These are phyloP conservation scores for Diarsia dahlii DNA, from an alignment of 2,888 invertebrate genomes.

Conservation along the genomic window DNA sequence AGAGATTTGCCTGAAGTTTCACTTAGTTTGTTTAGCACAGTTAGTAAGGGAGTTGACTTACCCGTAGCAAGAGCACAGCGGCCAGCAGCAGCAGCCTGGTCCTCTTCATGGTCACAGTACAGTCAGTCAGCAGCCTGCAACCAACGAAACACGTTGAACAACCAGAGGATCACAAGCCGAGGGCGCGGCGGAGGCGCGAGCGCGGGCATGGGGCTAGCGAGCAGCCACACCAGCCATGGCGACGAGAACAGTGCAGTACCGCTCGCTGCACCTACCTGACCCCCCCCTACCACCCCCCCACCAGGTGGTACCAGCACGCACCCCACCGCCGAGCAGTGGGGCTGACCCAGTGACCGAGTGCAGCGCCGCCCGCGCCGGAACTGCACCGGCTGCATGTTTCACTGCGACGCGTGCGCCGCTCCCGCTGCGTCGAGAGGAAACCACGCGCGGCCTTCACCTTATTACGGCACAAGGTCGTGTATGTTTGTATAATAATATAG, in stretches of 20 bases:
- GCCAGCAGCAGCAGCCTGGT: slow-evolving; percentile 87
- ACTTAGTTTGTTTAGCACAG: slow-evolving; percentile 5
- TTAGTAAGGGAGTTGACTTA: slow-evolving; percentile 70
- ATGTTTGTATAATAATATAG: slow-evolving; percentile 68
- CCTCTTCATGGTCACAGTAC: slow-evolving; percentile 89
- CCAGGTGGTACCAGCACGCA: slow-evolving; percentile 31
- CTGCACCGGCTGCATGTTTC: slow-evolving; percentile 86
- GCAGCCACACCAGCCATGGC: slow-evolving; percentile 76
- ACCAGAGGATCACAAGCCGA: slow-evolving; percentile 77
- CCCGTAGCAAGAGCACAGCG: slow-evolving; percentile 88
- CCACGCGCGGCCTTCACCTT: slow-evolving; percentile 87
- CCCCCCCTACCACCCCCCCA: slow-evolving; percentile 12
- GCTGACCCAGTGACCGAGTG: slow-evolving; percentile 90
- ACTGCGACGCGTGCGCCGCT: slow-evolving; percentile 77
- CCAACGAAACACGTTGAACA: slow-evolving; percentile 84
- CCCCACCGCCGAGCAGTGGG: slow-evolving; percentile 71
- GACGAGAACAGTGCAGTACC: slow-evolving; percentile 66
- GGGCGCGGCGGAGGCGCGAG: slow-evolving; percentile 75
- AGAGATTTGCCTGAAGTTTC: slow-evolving; percentile 39
- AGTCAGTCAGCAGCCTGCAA: slow-evolving; percentile 86
- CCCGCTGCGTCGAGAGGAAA: slow-evolving; percentile 86
- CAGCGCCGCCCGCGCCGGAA: slow-evolving; percentile 83
- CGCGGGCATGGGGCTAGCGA: slow-evolving; percentile 78
- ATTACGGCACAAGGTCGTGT: slow-evolving; percentile 83
- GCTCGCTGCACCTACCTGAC: slow-evolving; percentile 52